Conservation (phyloP, 2,888 invertebrate genomes). For the Orthosia gothica region DNA sequence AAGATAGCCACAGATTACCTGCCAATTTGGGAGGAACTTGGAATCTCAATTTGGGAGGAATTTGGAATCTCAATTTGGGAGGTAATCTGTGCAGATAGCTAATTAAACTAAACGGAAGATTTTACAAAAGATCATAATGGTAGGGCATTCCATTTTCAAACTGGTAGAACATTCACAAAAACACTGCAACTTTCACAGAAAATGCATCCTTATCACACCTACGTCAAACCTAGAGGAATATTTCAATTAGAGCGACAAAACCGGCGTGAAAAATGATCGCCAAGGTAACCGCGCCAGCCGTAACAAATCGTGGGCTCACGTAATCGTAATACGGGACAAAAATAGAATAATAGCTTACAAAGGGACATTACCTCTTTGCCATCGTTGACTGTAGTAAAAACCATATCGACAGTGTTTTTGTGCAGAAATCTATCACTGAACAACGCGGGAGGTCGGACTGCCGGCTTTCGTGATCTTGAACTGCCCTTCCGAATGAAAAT, state of each 20-base stretch:
- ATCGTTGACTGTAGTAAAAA: constrained; percentile 87
- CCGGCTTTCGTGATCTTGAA: constrained; percentile 90
- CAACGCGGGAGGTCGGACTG: constrained; percentile 79
- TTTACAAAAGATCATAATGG: constrained; percentile 34
- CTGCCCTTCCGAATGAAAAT: constrained; percentile 90
- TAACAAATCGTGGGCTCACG: constrained; percentile 74
- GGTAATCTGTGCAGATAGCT: neutral
- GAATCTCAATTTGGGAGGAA: too few species aligned
- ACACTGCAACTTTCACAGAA: neutral
- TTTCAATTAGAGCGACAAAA: constrained; percentile 60
- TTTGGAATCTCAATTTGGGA: too few species aligned
- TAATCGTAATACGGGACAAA: constrained; percentile 70
- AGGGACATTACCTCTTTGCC: constrained; percentile 82
- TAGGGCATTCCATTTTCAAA: neutral
- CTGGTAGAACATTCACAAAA: neutral
- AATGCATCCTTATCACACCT: neutral
- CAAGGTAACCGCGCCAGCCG: constrained; percentile 72
- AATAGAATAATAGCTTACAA: constrained; percentile 71
- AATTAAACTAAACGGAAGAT: constrained; percentile 2
- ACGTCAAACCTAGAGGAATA: constrained; percentile 13
- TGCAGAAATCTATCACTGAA: constrained; percentile 79
- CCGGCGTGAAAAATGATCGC: constrained; percentile 73
- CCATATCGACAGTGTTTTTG: constrained; percentile 81
- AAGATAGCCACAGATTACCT: too few species aligned
- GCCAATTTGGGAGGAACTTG: too few species aligned